These are phyloP conservation scores for Acyrthosiphon pisum DNA, from an alignment of 1,140 invertebrate genomes.

Conservation along the genomic window DNA sequence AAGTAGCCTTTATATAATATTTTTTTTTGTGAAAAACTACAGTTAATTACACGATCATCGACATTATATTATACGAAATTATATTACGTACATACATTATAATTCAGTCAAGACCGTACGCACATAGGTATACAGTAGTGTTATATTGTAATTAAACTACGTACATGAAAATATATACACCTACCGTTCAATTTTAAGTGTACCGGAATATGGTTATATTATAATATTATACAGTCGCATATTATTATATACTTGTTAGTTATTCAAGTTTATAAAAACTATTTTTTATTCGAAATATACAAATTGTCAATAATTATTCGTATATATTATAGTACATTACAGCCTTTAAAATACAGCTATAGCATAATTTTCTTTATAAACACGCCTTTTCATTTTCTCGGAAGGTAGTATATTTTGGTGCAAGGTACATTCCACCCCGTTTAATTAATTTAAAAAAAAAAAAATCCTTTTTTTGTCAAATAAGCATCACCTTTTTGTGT, in stretches of 20 bases:
- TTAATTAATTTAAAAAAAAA: background rate
- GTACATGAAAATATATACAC: too few relatives aligned
- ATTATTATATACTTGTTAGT: too few relatives aligned
- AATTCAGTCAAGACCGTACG: background rate
- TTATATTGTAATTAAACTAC: too few relatives aligned
- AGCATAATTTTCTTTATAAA: too few relatives aligned
- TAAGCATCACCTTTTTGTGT: background rate
- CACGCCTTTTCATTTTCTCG: background rate
- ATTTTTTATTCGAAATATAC: too few relatives aligned
- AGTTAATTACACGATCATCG: background rate
- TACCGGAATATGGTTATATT: too few relatives aligned
- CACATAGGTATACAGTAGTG: too few relatives aligned
- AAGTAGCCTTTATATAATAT: background rate
- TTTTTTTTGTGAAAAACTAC: background rate
- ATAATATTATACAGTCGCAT: too few relatives aligned
- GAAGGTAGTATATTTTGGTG: background rate
- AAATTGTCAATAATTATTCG: too few relatives aligned
- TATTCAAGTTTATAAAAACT: background rate
- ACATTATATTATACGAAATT: background rate
- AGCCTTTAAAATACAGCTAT: too few relatives aligned
- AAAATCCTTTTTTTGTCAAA: background rate
- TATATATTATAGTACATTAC: too few relatives aligned
- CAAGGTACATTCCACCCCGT: background rate
- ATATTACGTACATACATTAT: background rate
- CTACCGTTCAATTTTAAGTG: background rate